Evolutionary conservation across 1,140 invertebrate species (phyloP), one percentile per base, ranked within the genome.

Genomic region (Eriosoma lanigerum): DNA sequence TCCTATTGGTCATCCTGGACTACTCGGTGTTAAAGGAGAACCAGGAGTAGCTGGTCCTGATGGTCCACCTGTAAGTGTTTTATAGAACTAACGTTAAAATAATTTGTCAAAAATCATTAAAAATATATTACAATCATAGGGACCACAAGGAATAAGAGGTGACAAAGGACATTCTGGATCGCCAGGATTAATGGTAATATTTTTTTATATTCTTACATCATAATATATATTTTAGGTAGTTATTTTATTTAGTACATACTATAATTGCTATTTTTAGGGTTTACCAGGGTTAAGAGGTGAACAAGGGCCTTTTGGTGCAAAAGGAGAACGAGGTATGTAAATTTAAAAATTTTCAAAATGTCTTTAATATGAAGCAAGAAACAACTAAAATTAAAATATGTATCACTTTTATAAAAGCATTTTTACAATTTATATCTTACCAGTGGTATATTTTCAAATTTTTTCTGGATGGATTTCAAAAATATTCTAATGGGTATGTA

Each of bases 111-210:
- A 38, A 66, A 56, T 29, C n/a, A 44, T 19, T 24, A 21, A 54
- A 52, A 10, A 80, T 60, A 54, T 56, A 29, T 10, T 82, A n/a
- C 64, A 73, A 81, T 83, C 83, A 26, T 81, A 92, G 91, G 93
- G 93, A 62, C 86, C 88, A 50, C 86, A 89, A 83, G 93, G 93
- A 60, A 83, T 85, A 17, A 90, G 88, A 86, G 93, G 93, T 81
- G 88, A 89, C 60, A 93, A 92, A 87, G 93, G 93, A 66, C 91
- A 92, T 84, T 87, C 89, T 81, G 93, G 93, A 80, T 87, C 89
- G 13, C 87, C 90, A 48, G 93, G 93, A 76, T 87, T 93, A 80
- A 87, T 93, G 83, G 88, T 88, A 85, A 84, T 5, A 73, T 12
- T 62, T 60, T 15, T 48, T 72, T 15, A 52, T 70, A 17, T n/a